phyloP scores from a whole-genome alignment of 64 coral and sea anemone genomes.

The Stichodactyla helianthus region DNA sequence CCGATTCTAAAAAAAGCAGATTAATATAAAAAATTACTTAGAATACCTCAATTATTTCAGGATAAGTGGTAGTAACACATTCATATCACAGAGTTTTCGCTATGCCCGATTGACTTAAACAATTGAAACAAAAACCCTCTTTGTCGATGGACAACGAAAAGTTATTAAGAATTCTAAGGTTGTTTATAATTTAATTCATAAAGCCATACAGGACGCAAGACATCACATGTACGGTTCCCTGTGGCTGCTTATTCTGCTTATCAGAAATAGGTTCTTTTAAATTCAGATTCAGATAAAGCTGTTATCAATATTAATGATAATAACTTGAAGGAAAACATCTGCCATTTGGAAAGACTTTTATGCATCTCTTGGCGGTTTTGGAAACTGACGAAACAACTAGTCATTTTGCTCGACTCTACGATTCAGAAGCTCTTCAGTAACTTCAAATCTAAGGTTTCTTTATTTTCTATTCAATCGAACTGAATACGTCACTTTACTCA shows the following conservation, averaged over 20 bases:
- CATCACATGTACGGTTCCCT: neutral
- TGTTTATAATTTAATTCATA: neutral
- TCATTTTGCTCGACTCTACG: neutral
- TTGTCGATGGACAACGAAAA: neutral
- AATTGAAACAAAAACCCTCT: neutral
- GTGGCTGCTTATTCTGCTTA: neutral
- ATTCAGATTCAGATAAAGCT: neutral
- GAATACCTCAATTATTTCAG: neutral
- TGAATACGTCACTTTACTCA: neutral
- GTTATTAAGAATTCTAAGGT: neutral
- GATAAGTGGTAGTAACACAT: neutral
- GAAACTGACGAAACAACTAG: neutral
- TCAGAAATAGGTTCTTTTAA: slow-evolving; percentile 5
- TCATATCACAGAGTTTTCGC: neutral
- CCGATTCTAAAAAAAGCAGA: neutral
- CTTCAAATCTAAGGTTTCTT: neutral
- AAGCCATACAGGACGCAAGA: neutral
- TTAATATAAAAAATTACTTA: neutral
- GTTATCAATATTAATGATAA: slow-evolving; percentile 13
- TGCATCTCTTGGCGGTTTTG: neutral
- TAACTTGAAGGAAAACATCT: neutral
- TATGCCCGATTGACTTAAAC: neutral
- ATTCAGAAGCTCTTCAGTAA: neutral
- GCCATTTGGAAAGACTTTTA: neutral
- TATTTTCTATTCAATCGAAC: neutral